Evolutionary conservation across 2,113 vertebrate genomes (phyloP).

Genomic region (Lepus timidus): DNA sequence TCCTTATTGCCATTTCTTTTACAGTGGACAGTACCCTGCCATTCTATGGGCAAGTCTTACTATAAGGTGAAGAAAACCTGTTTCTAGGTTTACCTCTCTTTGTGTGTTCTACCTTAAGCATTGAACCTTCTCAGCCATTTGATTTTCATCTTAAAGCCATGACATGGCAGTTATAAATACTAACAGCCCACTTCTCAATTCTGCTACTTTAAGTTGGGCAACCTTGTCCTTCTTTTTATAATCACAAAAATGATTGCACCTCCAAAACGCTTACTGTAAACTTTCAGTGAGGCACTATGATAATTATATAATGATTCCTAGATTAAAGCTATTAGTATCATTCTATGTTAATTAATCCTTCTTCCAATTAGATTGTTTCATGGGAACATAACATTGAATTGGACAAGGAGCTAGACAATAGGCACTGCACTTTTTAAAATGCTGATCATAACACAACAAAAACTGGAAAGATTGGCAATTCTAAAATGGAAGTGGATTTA

Average conservation of each 20-base stretch:
- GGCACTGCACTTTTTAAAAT: neutral
- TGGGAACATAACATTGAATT: neutral
- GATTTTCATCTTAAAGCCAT: neutral
- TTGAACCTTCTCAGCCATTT: neutral
- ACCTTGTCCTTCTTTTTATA: neutral
- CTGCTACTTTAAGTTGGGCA: neutral
- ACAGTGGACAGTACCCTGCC: neutral
- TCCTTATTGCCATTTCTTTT: neutral
- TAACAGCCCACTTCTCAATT: neutral
- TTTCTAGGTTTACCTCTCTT: neutral
- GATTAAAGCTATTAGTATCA: neutral
- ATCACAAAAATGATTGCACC: too few relatives aligned
- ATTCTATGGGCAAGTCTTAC: neutral
- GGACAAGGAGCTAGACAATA: too few relatives aligned
- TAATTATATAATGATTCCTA: neutral
- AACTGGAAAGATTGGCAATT: rapidly evolving
- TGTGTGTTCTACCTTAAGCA: neutral
- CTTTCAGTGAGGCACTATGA: neutral
- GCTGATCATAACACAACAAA: neutral
- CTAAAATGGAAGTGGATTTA: neutral
- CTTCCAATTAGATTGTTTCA: neutral
- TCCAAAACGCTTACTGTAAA: neutral
- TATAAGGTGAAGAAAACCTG: rapidly evolving
- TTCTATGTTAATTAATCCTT: neutral
- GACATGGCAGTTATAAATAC: rapidly evolving